phyloP scores from a whole-genome alignment of 1,140 invertebrate species.

The Meloidogyne hapla region DNA sequence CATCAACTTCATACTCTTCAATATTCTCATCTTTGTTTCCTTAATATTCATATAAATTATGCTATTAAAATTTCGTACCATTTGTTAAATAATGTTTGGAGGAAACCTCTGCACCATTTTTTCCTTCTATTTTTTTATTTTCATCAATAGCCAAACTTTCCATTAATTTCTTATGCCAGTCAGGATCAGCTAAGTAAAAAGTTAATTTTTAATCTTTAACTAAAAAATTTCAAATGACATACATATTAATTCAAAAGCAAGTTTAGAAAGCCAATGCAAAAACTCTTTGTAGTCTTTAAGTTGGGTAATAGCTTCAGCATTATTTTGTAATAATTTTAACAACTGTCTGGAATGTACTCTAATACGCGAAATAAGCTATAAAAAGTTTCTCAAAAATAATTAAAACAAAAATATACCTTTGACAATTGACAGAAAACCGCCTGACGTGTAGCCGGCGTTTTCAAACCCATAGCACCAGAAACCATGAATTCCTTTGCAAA shows the following conservation, averaged over 20 bases:
- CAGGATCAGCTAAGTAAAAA: neutral
- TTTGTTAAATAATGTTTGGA: neutral
- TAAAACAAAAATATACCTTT: neutral
- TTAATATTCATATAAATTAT: neutral
- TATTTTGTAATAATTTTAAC: neutral
- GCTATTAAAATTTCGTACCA: neutral
- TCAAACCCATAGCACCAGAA: neutral
- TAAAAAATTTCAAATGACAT: neutral
- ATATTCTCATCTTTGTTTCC: neutral
- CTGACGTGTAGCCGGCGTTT: slow-evolving; percentile 7
- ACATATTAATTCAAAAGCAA: slow-evolving; percentile 16
- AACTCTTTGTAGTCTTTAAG: neutral
- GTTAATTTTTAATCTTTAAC: neutral
- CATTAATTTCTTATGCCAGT: neutral
- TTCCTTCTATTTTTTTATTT: neutral
- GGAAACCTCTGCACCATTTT: neutral
- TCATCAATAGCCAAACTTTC: neutral
- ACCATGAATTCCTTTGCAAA: neutral
- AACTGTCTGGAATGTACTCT: slow-evolving; percentile 9
- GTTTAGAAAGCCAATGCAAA: neutral
- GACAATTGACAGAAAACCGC: slow-evolving; percentile 4
- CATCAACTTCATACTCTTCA: neutral
- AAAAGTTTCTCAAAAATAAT: neutral
- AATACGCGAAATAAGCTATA: slow-evolving; percentile 17
- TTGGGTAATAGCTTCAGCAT: neutral